Conservation (phyloP, 2,888 invertebrate species). For the Liposcelis brunnea region DNA sequence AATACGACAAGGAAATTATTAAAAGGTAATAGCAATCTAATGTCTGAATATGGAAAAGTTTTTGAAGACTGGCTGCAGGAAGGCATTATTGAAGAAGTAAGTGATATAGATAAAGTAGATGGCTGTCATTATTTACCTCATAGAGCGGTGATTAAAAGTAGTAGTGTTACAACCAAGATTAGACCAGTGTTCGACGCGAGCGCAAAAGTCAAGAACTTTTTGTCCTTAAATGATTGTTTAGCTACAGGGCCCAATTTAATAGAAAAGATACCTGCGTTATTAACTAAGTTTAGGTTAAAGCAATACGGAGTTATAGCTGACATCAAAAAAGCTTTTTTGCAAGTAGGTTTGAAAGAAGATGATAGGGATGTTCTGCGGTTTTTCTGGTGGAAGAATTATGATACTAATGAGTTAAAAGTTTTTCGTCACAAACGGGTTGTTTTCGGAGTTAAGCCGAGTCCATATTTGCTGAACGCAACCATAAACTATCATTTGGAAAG, state of each 20-base stretch:
- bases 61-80: not conserved
- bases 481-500: slow-evolving; percentile 8
- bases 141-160: slow-evolving; percentile 14
- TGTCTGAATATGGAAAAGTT: not conserved
- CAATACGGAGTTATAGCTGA: slow-evolving; percentile 2
- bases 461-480: slow-evolving; percentile 12
- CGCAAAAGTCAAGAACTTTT: slow-evolving; percentile 9
- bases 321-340: slow-evolving; percentile 21
- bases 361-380: slow-evolving; percentile 20
- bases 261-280: slow-evolving; percentile 1
- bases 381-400: slow-evolving; percentile 17
- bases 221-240: slow-evolving; percentile 17
- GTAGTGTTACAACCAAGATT: slow-evolving; percentile 12
- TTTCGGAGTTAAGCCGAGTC: slow-evolving; percentile 13
- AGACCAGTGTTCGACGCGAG: slow-evolving; percentile 17
- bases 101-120: not conserved
- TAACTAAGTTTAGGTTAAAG: not conserved
- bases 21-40: no score
- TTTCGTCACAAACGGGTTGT: slow-evolving; percentile 11
- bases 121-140: slow-evolving; percentile 14
- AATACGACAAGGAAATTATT: no score
- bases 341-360: slow-evolving; percentile 17
- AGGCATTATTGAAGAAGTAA: not conserved
- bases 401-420: not conserved
- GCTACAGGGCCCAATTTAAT: slow-evolving; percentile 15